Evolutionary conservation across 2,888 invertebrate genomes (phyloP).

Genomic region (Eupithecia abbreviata): DNA sequence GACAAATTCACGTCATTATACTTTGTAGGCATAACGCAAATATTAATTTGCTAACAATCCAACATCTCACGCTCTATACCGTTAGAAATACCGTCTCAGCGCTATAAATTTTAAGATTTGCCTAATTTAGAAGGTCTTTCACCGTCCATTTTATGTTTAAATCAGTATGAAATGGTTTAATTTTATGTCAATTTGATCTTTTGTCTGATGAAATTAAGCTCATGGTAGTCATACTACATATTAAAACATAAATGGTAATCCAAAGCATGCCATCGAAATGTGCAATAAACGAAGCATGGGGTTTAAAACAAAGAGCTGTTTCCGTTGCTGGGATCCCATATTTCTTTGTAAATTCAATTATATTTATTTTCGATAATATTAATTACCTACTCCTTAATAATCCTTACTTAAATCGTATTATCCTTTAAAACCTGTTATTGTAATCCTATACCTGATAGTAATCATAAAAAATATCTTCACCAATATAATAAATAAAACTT

Average conservation of each 20-base stretch:
- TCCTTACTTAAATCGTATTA: background rate
- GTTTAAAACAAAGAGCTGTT: background rate
- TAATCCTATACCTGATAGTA: background rate
- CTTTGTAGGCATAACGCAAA: slow-evolving; percentile 3
- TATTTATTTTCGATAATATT: background rate
- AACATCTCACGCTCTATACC: slow-evolving; percentile 45
- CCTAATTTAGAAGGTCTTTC: slow-evolving; percentile 66
- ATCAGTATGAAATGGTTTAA: slow-evolving; percentile 16
- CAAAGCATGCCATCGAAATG: background rate
- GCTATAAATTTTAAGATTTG: slow-evolving; percentile 69
- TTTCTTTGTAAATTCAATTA: background rate
- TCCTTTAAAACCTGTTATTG: background rate
- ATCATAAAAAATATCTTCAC: background rate
- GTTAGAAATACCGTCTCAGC: slow-evolving; percentile 51
- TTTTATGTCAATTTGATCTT: slow-evolving; percentile 26
- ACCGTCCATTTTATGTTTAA: slow-evolving; percentile 45
- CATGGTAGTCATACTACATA: background rate
- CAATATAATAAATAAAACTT: background rate
- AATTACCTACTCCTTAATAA: background rate
- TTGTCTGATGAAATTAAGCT: slow-evolving; percentile 17
- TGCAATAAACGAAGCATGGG: background rate
- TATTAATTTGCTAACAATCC: slow-evolving; percentile 35
- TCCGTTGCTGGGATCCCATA: background rate
- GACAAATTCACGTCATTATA: background rate
- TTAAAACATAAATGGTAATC: background rate